Base-by-base conservation (phyloP, 2,113 vertebrate genomes). In the Myxocyprinus asiaticus region DNA sequence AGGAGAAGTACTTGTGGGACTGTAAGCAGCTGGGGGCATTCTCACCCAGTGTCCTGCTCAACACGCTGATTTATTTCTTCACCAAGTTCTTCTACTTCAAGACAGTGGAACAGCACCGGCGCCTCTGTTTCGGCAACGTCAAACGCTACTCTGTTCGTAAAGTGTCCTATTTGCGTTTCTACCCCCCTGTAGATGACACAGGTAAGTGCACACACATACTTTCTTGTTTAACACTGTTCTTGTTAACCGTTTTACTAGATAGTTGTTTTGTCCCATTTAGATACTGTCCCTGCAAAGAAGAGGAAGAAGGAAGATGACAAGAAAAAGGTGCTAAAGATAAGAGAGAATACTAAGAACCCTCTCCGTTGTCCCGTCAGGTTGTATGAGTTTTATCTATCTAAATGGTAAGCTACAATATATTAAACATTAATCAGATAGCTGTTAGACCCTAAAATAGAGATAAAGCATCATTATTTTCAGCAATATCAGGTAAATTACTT, bases 311-410 rank as follows among this genome's bases (percentile, higher is more conserved):
- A 91, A 9, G 82, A 7, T 45, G 86, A 89, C 56, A 89, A 88
- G 4, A 94, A 95, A 1, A 94, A 94, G 55, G 93, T 95, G 65
- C 92, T 98, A 85, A 96, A 98, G 89, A 99, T 99, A 95, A 91
- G 93, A 64, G 97, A 99, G 88, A 99, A 99, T 84, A 89, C 92
- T 0, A 95, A 98, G 15, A 99, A 99, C 83, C 98, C 97, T 17
- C 93, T 98, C 50, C 93, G 96, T 42, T 99, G 98, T 80, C 98
- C 98, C 0, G 96, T 99, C 56, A 91, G 96, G 74, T 96, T 99
- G 7, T 99, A 97, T 58, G 97, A 99, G 82, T 99, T 99, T 83
- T 99, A 99, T 90, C 91, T 99, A 73, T 99, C 97, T 17, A 99
- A 99, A 89, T 99, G 98, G 98, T 84, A 75, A 5, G 67, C n/a